Evolutionary conservation across 2,113 vertebrate genomes (phyloP).

Genomic region (Archilochus colubris): DNA sequence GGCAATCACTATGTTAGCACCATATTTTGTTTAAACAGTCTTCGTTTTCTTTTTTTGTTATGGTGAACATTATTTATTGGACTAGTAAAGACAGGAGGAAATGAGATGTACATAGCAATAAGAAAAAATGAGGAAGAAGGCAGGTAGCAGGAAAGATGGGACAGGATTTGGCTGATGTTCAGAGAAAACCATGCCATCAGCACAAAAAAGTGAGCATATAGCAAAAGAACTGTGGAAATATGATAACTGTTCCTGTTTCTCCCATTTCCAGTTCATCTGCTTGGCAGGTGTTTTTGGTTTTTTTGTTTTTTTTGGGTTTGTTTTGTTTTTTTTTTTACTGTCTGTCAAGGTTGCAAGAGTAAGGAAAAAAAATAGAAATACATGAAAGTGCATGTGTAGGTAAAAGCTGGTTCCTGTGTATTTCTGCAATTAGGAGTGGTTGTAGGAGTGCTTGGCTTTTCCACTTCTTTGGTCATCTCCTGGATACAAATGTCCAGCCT

Average conservation of each 20-base stretch:
- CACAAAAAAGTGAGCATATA: not conserved
- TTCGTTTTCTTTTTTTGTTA: not conserved
- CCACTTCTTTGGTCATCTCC: not conserved
- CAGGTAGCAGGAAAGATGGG: not conserved
- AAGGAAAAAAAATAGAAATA: not conserved
- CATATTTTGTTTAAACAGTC: slow-evolving; percentile 30
- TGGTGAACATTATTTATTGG: not conserved
- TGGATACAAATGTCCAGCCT: not conserved
- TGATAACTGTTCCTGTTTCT: not conserved
- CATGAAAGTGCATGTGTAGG: not conserved
- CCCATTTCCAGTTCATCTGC: not conserved
- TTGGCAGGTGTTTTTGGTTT: not conserved
- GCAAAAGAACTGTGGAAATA: not conserved
- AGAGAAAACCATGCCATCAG: not conserved
- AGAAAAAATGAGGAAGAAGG: not conserved
- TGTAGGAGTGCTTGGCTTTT: not conserved
- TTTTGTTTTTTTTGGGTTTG: not conserved
- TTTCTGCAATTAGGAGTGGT: not conserved
- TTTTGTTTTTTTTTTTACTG: not conserved
- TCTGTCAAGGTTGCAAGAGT: not conserved
- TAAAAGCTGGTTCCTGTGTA: not conserved
- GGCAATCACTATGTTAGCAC: not conserved
- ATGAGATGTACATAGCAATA: not conserved
- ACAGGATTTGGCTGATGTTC: not conserved
- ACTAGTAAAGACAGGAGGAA: not conserved